These are phyloP conservation scores for Atta colombica DNA, from an alignment of 1,140 invertebrate genomes.

Conservation along the genomic window DNA sequence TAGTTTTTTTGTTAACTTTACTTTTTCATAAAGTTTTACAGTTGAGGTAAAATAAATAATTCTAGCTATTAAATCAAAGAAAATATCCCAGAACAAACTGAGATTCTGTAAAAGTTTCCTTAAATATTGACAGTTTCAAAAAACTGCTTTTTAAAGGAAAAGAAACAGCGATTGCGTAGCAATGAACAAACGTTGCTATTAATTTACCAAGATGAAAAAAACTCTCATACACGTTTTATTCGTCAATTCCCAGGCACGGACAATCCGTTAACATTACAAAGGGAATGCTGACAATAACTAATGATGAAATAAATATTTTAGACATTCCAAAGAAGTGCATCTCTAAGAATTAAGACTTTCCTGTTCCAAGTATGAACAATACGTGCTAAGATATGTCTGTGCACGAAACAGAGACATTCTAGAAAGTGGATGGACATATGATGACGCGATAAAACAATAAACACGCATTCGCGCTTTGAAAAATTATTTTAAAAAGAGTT, in stretches of 20 bases:
- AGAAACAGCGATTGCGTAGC: neutral
- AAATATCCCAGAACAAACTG: neutral
- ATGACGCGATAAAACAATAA: neutral
- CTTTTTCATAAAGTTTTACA: neutral
- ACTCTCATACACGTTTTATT: neutral
- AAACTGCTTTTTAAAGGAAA: neutral
- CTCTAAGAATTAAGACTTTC: neutral
- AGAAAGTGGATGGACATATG: neutral
- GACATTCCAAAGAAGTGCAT: neutral
- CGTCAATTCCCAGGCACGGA: neutral
- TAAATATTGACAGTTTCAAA: neutral
- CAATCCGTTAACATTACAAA: neutral
- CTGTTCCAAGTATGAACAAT: neutral
- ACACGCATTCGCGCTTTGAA: neutral
- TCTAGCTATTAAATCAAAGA: conserved; percentile 5
- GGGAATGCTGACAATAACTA: neutral
- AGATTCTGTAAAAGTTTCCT: neutral
- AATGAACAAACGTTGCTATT: neutral
- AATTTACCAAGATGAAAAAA: neutral
- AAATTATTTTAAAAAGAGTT: neutral
- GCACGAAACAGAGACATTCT: neutral
- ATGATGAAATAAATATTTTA: neutral
- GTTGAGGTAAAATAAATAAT: neutral
- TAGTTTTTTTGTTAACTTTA: no score
- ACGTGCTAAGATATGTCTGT: neutral